Evolutionary conservation across 2,797 vertebrate genomes (phyloP), one percentile per base, ranked within the genome.

Genomic region (Melanogrammus aeglefinus): DNA sequence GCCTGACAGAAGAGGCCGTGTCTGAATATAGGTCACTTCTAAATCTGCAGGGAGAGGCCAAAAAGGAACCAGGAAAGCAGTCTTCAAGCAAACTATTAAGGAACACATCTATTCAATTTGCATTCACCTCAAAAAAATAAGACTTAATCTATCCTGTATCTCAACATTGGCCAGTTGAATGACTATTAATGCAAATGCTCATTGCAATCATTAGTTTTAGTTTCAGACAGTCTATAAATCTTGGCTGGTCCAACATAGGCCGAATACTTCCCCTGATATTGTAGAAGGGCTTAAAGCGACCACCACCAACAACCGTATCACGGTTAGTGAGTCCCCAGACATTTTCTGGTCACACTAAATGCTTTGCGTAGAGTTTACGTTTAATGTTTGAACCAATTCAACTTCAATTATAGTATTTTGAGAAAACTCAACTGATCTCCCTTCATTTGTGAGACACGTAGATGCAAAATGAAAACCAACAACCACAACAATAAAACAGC

Each of bases 251-350:
- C 63, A 27, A 24, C 63, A 12, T 27, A 3, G 24, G 24, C 63
- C 63, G n/a, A 39, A 73, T 24, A 39, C 24, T 12, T 39, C 3
- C 72, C 84, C 81, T 85, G 91, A 90, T 89, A 89, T 88, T 74
- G 78, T 89, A 92, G 89, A 80, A 83, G 89, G 88, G 90, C 88
- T 89, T 86, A 24, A 87, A 78, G 89, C 87, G 87, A 90, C 77
- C 76, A 70, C 83, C 78, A 82, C 82, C 3, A 44, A 12, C 36
- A 38, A 5, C 7, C 36, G 36, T 38, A 38, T 38, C 36, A 38
- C 36, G 36, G 13, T 0, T 14, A 24, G 86, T 71, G 84, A 91
- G 91, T 88, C 89, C 84, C 92, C 74, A 86, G 89, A 88, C 51
- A 8, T 51, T 88, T 89, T 91, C 72, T 82, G 91, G 88, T 88